A percentile compares a stretch with the other conserved stretches of the same genome.
Conservation (phyloP, 2,888 invertebrate species). For the Ophion ventricosus region DNA sequence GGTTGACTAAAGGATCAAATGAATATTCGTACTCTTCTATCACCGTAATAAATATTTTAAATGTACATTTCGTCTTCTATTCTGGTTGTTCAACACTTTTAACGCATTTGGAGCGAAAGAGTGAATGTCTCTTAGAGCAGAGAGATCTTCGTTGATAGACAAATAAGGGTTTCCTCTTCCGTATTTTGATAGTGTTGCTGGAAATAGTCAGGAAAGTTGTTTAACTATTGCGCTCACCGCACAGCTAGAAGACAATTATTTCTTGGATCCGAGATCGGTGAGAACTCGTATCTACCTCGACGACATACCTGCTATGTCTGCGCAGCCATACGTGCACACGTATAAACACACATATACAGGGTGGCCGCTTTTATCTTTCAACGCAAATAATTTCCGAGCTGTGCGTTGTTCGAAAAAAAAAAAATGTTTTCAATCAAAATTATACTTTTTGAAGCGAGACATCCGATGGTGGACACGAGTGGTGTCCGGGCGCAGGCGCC, state of each 20-base stretch:
- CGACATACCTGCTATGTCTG: conserved; percentile 4
- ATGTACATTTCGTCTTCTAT: no score
- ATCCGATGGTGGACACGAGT: no score
- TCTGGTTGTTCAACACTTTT: background rate
- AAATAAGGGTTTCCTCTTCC: conserved; percentile 55
- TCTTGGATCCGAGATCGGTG: conserved; percentile 48
- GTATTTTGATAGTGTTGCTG: conserved; percentile 32
- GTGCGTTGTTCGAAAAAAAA: no score
- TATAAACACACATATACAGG: background rate
- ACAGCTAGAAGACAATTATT: conserved; percentile 46
- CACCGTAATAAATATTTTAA: no score
- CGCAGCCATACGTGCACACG: background rate
- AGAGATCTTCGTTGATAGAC: conserved; percentile 34
- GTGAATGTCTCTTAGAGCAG: conserved; percentile 12
- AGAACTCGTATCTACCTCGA: conserved; percentile 35
- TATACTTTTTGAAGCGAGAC: no score
- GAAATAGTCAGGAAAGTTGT: conserved; percentile 57
- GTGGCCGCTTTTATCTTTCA: background rate
- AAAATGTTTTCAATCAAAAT: no score
- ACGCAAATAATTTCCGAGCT: no score
- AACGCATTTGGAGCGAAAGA: conserved; percentile 11
- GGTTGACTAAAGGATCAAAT: no score
- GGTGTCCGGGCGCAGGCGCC: no score
- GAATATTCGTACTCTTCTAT: no score
- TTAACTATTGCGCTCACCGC: conserved; percentile 30